Evolutionary conservation across 2,888 invertebrate genomes (phyloP).

Genomic region (Drosophila subsilvestris): DNA sequence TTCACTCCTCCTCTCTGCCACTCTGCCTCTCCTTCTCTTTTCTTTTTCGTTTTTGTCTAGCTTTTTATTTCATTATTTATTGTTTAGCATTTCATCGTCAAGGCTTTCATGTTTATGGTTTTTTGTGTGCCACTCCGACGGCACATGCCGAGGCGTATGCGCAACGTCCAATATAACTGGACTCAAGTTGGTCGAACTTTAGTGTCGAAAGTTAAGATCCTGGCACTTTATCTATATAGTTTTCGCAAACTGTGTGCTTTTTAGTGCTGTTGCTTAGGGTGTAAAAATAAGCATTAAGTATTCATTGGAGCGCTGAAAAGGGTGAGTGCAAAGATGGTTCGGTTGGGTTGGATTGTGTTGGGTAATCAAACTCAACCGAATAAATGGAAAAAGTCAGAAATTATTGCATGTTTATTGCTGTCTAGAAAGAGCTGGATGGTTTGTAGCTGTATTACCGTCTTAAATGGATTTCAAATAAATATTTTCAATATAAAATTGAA

Average conservation of each 20-base stretch:
- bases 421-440: too few species aligned
- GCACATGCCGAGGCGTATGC: constrained; percentile 37
- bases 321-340: neutral
- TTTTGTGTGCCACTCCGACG: constrained; percentile 15
- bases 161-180: constrained; percentile 28
- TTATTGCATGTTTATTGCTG: neutral
- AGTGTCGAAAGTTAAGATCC: constrained; percentile 51
- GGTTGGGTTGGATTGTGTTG: too few species aligned
- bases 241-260: constrained; percentile 4
- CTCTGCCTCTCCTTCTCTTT: neutral
- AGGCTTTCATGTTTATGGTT: constrained; percentile 64
- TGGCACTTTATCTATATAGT: constrained; percentile 26
- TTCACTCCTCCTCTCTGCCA: constrained; percentile 8
- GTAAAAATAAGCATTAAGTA: constrained; percentile 3
- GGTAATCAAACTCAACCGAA: too few species aligned
- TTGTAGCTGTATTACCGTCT: too few species aligned
- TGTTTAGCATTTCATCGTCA: constrained; percentile 66
- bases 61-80: constrained; percentile 66
- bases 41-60: constrained; percentile 19
- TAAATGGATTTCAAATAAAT: neutral
- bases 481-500: neutral
- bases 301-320: neutral
- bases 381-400: neutral
- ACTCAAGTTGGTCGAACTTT: constrained; percentile 19
- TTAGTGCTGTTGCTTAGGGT: constrained; percentile 4